Evolutionary conservation across 2,888 invertebrate species (phyloP), one percentile per base, ranked within the genome.

Genomic region (Exephanes ischioxanthus): DNA sequence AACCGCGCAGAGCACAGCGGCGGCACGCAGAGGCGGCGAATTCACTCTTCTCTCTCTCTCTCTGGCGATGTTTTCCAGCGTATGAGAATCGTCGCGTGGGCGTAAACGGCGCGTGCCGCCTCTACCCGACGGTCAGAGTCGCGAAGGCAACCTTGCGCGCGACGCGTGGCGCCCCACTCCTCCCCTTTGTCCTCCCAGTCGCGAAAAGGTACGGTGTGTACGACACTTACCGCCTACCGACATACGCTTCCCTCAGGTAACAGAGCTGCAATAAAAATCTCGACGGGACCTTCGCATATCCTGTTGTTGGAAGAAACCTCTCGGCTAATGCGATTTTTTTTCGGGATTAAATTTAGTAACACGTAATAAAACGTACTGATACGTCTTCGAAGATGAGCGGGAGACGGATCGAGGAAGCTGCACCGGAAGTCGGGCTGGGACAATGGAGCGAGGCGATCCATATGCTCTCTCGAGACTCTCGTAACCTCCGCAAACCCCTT

Each of bases 101-200:
- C 83, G 87, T 86, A 85, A 75, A 83, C 80, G 85, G 90, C 90
- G 90, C 90, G 90, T 88, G 89, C 84, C 87, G 86, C 83, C 90
- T 90, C 90, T 91, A 26, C 91, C 89, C 91, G 90, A 88, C 91
- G 89, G 88, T 91, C 90, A 58, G 87, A 87, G 84, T 84, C 85
- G 84, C 87, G 85, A 83, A 84, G 83, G 83, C 88, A 88, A 88
- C 85, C 86, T 86, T 86, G 88, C 88, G 86, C 88, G 78, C 87
- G 85, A 77, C 85, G 87, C 85, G 79, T 83, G 80, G 83, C 84
- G 82, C 80, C 68, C 78, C 83, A 68, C 79, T 77, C 73, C 67
- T 33, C 67, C 51, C 80, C 71, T 80, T 79, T 78, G 78, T 72
- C 37, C 55, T 33, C 55, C 53, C 66, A 67, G 33, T 80, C 53